Conservation (phyloP, 1,140 invertebrate species). For the Portunus trituberculatus region DNA sequence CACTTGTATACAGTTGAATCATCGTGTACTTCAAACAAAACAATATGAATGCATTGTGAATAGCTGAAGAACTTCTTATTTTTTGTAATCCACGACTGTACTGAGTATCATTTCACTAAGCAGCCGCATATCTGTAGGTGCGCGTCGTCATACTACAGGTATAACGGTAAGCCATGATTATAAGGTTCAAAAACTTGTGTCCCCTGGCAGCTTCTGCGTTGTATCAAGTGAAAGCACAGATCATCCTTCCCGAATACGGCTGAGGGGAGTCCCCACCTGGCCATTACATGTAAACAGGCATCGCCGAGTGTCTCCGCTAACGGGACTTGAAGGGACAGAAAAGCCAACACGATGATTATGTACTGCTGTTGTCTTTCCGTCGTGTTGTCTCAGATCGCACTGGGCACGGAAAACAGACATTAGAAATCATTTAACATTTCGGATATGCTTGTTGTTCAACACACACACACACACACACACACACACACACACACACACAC, state of each 20-base stretch:
- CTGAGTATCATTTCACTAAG: too few relatives aligned
- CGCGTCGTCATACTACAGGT: neutral
- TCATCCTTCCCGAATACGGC: constrained; percentile 10
- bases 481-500: neutral
- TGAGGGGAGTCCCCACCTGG: neutral
- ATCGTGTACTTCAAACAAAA: too few relatives aligned
- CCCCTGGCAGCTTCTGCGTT: neutral
- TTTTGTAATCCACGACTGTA: too few relatives aligned
- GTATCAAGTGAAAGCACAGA: constrained; percentile 1
- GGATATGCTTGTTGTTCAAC: neutral
- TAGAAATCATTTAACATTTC: too few relatives aligned
- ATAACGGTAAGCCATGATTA: neutral
- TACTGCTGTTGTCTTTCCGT: neutral
- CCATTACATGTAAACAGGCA: neutral
- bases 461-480: constrained; percentile 8
- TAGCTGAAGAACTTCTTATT: too few relatives aligned
- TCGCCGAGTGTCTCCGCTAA: neutral
- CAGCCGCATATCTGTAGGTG: too few relatives aligned
- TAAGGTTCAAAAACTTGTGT: neutral
- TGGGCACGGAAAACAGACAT: too few relatives aligned
- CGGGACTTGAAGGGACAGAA: neutral
- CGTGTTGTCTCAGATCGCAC: neutral
- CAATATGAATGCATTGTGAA: too few relatives aligned
- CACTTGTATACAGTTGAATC: too few relatives aligned
- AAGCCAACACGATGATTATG: neutral